Evolutionary conservation across 1,140 invertebrate genomes (phyloP).

Genomic region (Nylanderia fulva): DNA sequence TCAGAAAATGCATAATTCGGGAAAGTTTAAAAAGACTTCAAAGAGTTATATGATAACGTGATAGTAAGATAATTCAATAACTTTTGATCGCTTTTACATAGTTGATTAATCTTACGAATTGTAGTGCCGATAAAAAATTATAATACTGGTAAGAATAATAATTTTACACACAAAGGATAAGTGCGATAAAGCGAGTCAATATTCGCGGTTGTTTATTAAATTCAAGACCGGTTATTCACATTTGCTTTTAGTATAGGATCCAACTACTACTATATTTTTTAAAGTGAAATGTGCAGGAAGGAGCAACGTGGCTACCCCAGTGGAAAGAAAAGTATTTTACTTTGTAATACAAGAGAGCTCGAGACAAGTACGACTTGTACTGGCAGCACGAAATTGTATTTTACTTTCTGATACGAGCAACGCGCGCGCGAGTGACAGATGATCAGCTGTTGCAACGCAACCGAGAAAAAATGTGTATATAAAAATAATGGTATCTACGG

Average conservation of each 20-base stretch:
- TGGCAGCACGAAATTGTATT: background rate
- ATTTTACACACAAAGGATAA: background rate
- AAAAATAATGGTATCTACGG: background rate
- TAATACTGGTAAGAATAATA: background rate
- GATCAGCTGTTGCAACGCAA: background rate
- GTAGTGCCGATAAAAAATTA: background rate
- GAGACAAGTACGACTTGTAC: slow-evolving; percentile 4
- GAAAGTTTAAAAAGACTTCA: background rate
- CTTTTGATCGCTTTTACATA: background rate
- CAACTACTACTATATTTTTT: background rate
- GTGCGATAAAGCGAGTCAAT: background rate
- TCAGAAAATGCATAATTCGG: background rate
- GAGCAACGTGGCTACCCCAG: background rate
- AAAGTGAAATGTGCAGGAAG: background rate
- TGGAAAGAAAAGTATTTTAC: background rate
- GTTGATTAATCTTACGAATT: background rate
- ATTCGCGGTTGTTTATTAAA: background rate
- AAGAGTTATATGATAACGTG: background rate
- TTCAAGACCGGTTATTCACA: background rate
- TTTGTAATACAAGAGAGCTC: background rate
- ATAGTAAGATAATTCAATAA: background rate
- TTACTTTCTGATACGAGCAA: background rate
- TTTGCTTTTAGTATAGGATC: background rate
- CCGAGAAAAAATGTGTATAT: background rate
- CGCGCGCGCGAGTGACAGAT: background rate